Conservation (phyloP, 2,113 vertebrate genomes). For the Acanthisitta chloris region DNA sequence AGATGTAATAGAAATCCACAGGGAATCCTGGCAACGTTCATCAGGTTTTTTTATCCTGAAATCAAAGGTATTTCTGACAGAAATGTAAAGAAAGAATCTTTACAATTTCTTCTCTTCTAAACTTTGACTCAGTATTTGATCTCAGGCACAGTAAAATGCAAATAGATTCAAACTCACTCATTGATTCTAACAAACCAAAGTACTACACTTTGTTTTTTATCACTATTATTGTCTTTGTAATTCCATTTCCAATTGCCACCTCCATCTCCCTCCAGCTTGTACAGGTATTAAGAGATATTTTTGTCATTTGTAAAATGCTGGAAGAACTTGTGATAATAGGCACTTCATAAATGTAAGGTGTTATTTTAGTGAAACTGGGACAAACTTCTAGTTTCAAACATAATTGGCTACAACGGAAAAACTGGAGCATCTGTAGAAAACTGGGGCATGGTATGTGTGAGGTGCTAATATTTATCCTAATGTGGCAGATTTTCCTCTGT, state of each 20-base stretch:
- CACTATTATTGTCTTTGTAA: background rate
- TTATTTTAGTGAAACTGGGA: slow-evolving; percentile 61
- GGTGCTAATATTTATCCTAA: slow-evolving; percentile 36
- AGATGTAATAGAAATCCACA: slow-evolving; percentile 34
- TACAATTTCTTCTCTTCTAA: background rate
- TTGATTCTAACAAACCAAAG: background rate
- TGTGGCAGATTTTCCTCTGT: background rate
- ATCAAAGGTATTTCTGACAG: slow-evolving; percentile 14
- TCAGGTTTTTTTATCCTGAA: background rate
- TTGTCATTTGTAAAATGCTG: slow-evolving; percentile 15
- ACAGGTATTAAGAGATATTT: background rate
- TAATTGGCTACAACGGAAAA: slow-evolving; percentile 52
- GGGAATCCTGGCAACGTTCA: slow-evolving; percentile 28
- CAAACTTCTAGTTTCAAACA: slow-evolving; percentile 36
- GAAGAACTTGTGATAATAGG: slow-evolving; percentile 19
- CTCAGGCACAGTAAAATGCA: background rate
- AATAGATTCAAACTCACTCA: background rate
- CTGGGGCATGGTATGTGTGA: background rate
- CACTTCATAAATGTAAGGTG: background rate
- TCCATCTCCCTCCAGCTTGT: background rate
- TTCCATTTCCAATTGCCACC: background rate
- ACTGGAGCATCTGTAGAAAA: slow-evolving; percentile 3
- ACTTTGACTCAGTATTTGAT: background rate
- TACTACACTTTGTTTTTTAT: background rate
- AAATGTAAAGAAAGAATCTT: background rate